These are phyloP conservation scores for Zaprionus camerounensis DNA, from an alignment of 1,140 invertebrate genomes.

Conservation along the genomic window DNA sequence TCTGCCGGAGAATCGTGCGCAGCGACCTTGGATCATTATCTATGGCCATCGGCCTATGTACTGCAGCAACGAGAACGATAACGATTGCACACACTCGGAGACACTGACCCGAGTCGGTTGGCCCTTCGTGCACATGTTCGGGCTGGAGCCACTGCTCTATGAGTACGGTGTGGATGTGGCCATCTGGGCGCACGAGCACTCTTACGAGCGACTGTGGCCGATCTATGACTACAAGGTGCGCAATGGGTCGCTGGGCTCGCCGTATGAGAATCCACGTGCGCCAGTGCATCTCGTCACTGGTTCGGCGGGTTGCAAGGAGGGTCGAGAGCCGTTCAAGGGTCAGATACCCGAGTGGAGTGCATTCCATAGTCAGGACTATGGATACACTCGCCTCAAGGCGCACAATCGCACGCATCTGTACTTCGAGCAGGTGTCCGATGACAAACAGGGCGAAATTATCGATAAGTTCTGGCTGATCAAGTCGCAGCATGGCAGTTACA, in stretches of 20 bases:
- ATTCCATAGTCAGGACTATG: slow-evolving; percentile 92
- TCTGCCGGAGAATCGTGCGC: slow-evolving; percentile 87
- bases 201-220: slow-evolving; percentile 97
- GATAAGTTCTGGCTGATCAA: slow-evolving; percentile 92
- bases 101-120: slow-evolving; percentile 90
- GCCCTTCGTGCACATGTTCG: slow-evolving; percentile 89
- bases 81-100: slow-evolving; percentile 94
- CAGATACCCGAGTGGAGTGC: slow-evolving; percentile 81
- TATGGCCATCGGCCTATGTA: slow-evolving; percentile 99
- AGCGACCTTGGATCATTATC: slow-evolving; percentile 96
- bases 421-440: slow-evolving; percentile 96
- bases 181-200: slow-evolving; percentile 98
- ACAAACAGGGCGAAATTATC: slow-evolving; percentile 90
- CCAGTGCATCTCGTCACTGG: slow-evolving; percentile 97
- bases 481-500: slow-evolving; percentile 85
- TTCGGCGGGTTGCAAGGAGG: slow-evolving; percentile 93
- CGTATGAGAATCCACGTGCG: slow-evolving; percentile 94
- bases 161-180: slow-evolving; percentile 96
- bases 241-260: slow-evolving; percentile 90
- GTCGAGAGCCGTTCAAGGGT: slow-evolving; percentile 85
- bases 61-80: slow-evolving; percentile 94
- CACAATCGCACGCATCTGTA: slow-evolving; percentile 94
- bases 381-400: slow-evolving; percentile 93
- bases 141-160: slow-evolving; percentile 94
- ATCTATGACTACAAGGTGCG: slow-evolving; percentile 94